phyloP scores from a whole-genome alignment of 1,140 invertebrate genomes.

The Drosophila serrata region DNA sequence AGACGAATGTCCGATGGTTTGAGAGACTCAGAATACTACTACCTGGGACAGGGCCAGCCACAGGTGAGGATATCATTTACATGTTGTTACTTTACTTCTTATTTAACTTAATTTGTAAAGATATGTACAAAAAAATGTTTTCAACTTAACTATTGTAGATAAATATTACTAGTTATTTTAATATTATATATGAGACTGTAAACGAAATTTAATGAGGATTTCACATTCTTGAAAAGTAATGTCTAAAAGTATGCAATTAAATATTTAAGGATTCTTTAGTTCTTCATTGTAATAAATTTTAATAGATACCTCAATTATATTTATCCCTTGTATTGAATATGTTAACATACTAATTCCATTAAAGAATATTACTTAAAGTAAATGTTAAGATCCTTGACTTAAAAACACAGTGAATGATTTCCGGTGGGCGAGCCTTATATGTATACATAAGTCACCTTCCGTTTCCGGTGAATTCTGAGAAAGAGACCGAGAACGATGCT shows the following conservation, averaged over 20 bases:
- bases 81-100: rapidly evolving
- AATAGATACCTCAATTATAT: background rate
- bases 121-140: no score
- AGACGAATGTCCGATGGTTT: constrained; percentile 30
- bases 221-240: no score
- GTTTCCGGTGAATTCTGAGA: background rate
- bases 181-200: no score
- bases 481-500: background rate
- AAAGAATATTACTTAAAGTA: background rate
- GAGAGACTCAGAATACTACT: constrained; percentile 19
- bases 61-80: constrained; percentile 60
- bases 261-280: background rate
- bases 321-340: background rate
- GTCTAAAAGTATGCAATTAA: background rate
- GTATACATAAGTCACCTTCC: constrained; percentile 10
- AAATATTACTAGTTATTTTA: background rate
- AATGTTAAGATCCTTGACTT: background rate
- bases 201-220: no score
- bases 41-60: constrained; percentile 31
- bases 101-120: background rate
- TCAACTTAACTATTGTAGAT: no score
- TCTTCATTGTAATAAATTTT: background rate
- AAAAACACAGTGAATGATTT: constrained; percentile 25
- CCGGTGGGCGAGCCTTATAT: background rate
- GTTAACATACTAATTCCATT: no score